These are phyloP conservation scores for Idaea biselata DNA, from an alignment of 2,888 invertebrate species.

Conservation along the genomic window DNA sequence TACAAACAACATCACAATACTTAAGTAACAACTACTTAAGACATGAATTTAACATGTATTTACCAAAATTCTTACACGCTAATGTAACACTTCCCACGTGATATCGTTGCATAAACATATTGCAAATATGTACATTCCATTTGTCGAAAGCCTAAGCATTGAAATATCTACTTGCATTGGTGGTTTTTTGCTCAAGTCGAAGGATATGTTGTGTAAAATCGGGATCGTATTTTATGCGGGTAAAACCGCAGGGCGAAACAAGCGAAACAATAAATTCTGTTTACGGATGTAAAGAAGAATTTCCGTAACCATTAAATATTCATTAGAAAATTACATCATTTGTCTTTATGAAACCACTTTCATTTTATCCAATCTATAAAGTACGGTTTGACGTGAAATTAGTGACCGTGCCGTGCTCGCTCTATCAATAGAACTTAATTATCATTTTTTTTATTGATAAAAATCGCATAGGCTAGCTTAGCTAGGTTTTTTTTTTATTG, in stretches of 20 bases:
- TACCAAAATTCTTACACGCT: background rate
- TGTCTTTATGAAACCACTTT: conserved; percentile 5
- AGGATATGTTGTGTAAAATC: background rate
- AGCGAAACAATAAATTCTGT: background rate
- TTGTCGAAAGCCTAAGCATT: no score
- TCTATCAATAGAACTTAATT: background rate
- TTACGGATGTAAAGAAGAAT: conserved; percentile 3
- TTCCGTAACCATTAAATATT: conserved; percentile 5
- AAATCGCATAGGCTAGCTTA: background rate
- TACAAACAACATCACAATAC: background rate
- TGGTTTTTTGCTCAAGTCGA: background rate
- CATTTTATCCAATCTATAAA: conserved; percentile 9
- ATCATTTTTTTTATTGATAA: background rate
- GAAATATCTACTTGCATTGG: no score
- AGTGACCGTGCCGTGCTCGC: background rate
- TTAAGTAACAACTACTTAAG: background rate
- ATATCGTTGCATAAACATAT: background rate
- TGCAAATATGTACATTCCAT: background rate
- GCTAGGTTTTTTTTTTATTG: no score
- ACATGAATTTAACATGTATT: background rate
- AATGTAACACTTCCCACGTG: background rate
- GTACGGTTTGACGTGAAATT: background rate
- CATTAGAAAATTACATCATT: conserved; percentile 10
- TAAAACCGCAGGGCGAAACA: background rate
- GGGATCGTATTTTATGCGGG: background rate